Percentiles rank a stretch among this genome's conserved stretches.
Conservation (phyloP, 92 coral and sea anemone species). For the Bergia sp. region DNA sequence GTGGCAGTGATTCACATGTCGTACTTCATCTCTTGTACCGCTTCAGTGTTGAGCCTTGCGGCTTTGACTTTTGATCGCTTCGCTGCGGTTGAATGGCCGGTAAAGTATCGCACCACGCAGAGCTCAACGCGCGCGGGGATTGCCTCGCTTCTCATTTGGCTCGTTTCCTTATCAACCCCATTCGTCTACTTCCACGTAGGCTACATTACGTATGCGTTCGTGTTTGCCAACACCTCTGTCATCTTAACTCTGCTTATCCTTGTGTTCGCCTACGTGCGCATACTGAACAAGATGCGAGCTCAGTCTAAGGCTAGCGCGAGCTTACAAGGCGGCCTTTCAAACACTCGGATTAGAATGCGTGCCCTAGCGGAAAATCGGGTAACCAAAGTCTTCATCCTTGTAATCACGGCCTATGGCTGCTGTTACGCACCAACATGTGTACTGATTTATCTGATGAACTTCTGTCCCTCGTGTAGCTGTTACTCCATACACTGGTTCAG, state of each 20-base stretch:
- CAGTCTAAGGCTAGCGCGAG: constrained; percentile 14
- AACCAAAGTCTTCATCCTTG: constrained; percentile 53
- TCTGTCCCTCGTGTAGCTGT: constrained; percentile 79
- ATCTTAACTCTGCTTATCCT: constrained; percentile 57
- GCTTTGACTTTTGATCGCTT: constrained; percentile 79
- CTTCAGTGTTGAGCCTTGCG: constrained; percentile 80
- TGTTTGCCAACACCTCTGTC: constrained; percentile 85
- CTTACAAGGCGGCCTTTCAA: constrained; percentile 6
- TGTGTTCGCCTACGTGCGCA: constrained; percentile 59
- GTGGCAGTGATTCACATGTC: constrained; percentile 65
- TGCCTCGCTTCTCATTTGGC: constrained; percentile 64
- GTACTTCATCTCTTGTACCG: constrained; percentile 82
- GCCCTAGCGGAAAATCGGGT: constrained; percentile 51
- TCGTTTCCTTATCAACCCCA: constrained; percentile 59
- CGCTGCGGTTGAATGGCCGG: constrained; percentile 65
- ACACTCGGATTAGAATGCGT: not conserved
- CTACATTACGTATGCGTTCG: constrained; percentile 70
- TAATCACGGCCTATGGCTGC: constrained; percentile 61
- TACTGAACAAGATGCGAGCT: constrained; percentile 45
- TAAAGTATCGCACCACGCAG: constrained; percentile 58
- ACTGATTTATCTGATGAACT: constrained; percentile 75
- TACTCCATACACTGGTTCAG: constrained; percentile 76
- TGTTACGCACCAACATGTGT: constrained; percentile 79
- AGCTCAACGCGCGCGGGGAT: constrained; percentile 40
- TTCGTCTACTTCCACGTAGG: constrained; percentile 74